A percentile compares a stretch with the other conserved stretches of the same genome.
Conservation (phyloP, 2,888 invertebrate genomes). For the Drosophila merina region DNA sequence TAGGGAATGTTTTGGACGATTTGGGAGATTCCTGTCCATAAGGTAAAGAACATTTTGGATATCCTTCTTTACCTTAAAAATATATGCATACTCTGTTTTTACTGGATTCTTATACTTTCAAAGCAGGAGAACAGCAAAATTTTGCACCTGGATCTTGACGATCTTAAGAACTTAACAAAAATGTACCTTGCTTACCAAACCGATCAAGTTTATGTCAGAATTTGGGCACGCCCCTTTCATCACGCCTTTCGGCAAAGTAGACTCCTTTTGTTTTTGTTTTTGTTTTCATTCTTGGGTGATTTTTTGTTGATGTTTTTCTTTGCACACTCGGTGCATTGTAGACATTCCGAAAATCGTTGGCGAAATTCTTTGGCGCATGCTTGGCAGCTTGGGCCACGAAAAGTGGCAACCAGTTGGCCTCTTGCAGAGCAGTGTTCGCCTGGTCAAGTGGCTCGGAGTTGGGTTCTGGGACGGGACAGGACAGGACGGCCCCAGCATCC, state of each 20-base stretch:
- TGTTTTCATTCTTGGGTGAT: constrained; percentile 25
- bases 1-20: neutral
- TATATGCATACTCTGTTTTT: neutral
- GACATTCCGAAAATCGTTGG: constrained; percentile 77
- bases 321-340: constrained; percentile 74
- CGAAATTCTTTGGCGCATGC: constrained; percentile 79
- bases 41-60: neutral
- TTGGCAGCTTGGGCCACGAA: constrained; percentile 51
- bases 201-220: constrained; percentile 24
- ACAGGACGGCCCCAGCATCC: constrained; percentile 51
- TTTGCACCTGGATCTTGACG: constrained; percentile 4
- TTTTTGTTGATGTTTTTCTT: constrained; percentile 53
- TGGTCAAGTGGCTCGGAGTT: constrained; percentile 65
- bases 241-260: constrained; percentile 24
- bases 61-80: neutral
- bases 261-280: constrained; percentile 19
- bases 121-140: neutral
- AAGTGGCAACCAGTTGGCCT: constrained; percentile 69
- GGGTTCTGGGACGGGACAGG: constrained; percentile 61
- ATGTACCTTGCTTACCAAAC: neutral
- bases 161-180: constrained; percentile 6
- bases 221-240: constrained; percentile 21
- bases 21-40: neutral
- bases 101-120: neutral
- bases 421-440: constrained; percentile 42